Conservation (phyloP, 2,797 vertebrate genomes). For the Alcedo quadribrachys region DNA sequence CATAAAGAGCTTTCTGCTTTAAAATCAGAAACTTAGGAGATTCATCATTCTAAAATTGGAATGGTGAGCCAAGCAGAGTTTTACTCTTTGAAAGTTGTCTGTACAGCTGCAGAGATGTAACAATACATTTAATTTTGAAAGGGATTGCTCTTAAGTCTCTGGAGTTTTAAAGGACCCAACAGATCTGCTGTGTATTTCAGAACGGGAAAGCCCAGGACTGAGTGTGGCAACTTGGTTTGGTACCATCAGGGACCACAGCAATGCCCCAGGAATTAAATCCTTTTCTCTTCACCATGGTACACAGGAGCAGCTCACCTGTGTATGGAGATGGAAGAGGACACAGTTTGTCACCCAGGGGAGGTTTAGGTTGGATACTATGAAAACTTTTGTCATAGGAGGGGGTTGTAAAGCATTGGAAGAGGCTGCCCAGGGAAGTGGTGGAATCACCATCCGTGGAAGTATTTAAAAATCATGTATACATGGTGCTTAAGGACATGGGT, state of each 20-base stretch:
- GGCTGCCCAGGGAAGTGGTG: not conserved
- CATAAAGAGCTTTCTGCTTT: rapidly evolving
- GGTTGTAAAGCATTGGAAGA: not conserved
- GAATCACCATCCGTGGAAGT: not conserved
- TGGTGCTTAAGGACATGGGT: not conserved
- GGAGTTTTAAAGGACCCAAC: not conserved
- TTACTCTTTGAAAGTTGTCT: not conserved
- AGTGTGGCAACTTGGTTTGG: rapidly evolving
- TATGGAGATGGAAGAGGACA: not conserved
- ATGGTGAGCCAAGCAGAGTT: not conserved
- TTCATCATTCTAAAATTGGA: not conserved
- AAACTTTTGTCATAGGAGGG: not conserved
- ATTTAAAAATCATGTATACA: not conserved
- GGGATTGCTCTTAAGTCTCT: not conserved
- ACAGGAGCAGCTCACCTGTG: not conserved
- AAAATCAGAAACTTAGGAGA: not conserved
- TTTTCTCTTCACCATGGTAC: not conserved
- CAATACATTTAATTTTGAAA: not conserved
- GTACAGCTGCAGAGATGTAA: not conserved
- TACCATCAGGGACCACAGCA: not conserved
- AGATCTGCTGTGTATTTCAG: not conserved
- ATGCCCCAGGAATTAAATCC: not conserved
- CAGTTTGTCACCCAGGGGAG: not conserved
- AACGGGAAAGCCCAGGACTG: not conserved
- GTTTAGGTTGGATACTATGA: not conserved